Conservation (phyloP, 2,113 vertebrate genomes). For the Trematocara stigmaticum region DNA sequence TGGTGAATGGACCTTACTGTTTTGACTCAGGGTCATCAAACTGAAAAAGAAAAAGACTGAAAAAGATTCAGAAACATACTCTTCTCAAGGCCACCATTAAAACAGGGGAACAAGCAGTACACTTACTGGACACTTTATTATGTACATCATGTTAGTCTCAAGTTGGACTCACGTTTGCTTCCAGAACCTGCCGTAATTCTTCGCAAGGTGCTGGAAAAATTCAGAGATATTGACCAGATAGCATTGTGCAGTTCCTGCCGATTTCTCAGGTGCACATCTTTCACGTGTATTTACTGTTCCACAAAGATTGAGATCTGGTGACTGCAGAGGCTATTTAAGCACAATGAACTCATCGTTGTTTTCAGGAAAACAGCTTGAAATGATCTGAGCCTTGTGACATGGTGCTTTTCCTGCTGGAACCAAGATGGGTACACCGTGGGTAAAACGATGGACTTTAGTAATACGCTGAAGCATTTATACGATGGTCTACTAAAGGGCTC, state of each 20-base stretch:
- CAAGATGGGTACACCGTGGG: not conserved
- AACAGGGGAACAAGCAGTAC: not conserved
- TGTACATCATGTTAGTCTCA: not conserved
- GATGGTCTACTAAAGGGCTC: not conserved
- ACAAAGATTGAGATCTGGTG: not conserved
- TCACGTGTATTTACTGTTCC: fast-evolving
- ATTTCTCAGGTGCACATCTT: not conserved
- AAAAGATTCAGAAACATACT: not conserved
- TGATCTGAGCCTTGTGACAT: not conserved
- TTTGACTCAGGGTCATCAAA: not conserved
- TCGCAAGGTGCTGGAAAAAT: not conserved
- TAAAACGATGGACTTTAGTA: not conserved
- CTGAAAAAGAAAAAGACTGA: not conserved
- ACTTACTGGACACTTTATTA: not conserved
- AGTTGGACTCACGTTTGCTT: not conserved
- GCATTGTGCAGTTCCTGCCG: not conserved
- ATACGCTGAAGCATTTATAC: not conserved
- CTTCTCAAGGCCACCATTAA: not conserved
- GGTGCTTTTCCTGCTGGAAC: not conserved
- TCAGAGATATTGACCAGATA: not conserved
- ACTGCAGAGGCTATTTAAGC: not conserved
- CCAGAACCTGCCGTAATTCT: not conserved
- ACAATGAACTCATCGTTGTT: not conserved
- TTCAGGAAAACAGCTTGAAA: not conserved
- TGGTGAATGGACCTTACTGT: not conserved